Percentiles rank a stretch among this genome's conserved stretches.
Conservation (phyloP, 2,113 vertebrate genomes). For the Saccopteryx leptura region DNA sequence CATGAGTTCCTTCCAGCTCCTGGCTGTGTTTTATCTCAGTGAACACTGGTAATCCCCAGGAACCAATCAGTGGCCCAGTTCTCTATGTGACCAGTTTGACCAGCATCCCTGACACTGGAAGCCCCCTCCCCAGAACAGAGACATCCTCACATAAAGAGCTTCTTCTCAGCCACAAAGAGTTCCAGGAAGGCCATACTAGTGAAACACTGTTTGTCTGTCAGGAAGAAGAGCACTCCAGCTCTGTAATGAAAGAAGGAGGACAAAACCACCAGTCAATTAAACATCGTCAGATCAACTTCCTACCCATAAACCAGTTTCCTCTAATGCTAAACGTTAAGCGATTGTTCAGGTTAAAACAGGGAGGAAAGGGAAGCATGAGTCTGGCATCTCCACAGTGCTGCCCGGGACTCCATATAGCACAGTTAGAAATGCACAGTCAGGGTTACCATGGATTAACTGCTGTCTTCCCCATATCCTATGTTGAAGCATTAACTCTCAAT, state of each 20-base stretch:
- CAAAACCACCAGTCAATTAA: background rate
- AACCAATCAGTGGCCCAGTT: background rate
- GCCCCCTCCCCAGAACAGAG: too few relatives aligned
- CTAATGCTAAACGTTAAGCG: background rate
- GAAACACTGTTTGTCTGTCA: conserved; percentile 96
- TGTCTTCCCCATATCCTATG: background rate
- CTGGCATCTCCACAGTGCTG: background rate
- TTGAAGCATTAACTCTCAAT: background rate
- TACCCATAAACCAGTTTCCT: conserved; percentile 2
- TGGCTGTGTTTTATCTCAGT: background rate
- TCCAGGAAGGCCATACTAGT: conserved; percentile 93
- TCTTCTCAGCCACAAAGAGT: conserved; percentile 95
- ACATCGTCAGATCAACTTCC: background rate
- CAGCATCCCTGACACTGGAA: conserved; percentile 94
- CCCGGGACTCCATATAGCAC: background rate
- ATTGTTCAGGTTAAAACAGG: background rate
- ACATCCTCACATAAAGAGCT: conserved; percentile 89
- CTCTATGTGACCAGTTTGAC: background rate
- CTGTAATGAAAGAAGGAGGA: conserved; percentile 82
- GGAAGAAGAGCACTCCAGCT: conserved; percentile 95
- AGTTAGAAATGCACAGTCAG: background rate
- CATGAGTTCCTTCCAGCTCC: background rate
- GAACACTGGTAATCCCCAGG: background rate
- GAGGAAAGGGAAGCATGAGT: background rate
- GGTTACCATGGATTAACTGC: background rate